Conservation (phyloP, 1,140 invertebrate species). For the Drosophila virilis region DNA sequence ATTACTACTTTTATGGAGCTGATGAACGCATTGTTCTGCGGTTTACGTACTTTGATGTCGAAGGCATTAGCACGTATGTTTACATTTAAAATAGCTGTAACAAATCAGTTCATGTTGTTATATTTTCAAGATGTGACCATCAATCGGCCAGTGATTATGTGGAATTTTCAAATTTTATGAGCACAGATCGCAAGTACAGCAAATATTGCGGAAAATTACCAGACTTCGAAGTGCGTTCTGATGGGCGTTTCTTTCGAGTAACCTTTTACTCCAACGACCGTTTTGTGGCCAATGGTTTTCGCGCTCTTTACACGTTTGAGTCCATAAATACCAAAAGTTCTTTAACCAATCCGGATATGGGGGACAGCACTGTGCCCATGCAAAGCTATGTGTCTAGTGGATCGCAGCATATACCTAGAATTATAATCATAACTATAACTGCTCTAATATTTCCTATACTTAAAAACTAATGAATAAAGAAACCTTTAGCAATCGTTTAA, state of each 20-base stretch:
- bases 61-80: slow-evolving; percentile 95
- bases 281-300: slow-evolving; percentile 96
- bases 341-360: slow-evolving; percentile 60
- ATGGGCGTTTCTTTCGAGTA: slow-evolving; percentile 96
- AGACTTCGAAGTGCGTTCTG: slow-evolving; percentile 93
- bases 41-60: slow-evolving; percentile 96
- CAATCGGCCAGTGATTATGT: slow-evolving; percentile 96
- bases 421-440: slow-evolving; percentile 4
- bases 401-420: neutral
- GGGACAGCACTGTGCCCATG: slow-evolving; percentile 82
- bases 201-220: slow-evolving; percentile 93
- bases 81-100: neutral
- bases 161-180: slow-evolving; percentile 97
- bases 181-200: slow-evolving; percentile 92
- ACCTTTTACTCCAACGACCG: slow-evolving; percentile 97
- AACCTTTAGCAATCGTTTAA: neutral
- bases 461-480: no score
- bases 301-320: slow-evolving; percentile 94
- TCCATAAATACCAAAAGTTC: slow-evolving; percentile 30
- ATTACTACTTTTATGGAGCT: slow-evolving; percentile 96
- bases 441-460: neutral
- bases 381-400: slow-evolving; percentile 64
- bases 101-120: neutral
- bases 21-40: slow-evolving; percentile 93
- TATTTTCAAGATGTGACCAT: slow-evolving; percentile 90